Conservation (phyloP, 2,797 vertebrate genomes). For the Anguilla marmorata region DNA sequence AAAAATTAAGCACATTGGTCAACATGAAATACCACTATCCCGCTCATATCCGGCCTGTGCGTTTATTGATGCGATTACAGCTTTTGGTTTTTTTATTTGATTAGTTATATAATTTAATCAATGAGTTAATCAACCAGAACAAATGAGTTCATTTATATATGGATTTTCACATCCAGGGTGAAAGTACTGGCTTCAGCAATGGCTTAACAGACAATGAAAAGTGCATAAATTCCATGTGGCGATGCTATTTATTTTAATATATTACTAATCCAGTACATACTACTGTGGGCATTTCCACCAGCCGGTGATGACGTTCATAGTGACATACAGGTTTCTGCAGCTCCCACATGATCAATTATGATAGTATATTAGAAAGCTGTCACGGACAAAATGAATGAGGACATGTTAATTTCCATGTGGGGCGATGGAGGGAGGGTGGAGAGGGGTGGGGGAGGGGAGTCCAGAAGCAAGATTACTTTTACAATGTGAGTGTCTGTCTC, state of each 20-base stretch:
- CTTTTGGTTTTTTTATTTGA: not conserved
- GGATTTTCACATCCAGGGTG: not conserved
- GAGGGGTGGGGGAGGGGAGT: not conserved
- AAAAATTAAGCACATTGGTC: not conserved
- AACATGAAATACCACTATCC: not conserved
- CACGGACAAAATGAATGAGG: not conserved
- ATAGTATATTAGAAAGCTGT: constrained; percentile 5
- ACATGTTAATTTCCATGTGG: not conserved
- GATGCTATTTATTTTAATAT: not conserved
- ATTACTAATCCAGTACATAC: not conserved
- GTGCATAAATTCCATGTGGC: not conserved
- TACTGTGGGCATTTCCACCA: not conserved
- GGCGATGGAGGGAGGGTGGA: not conserved
- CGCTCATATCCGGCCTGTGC: not conserved
- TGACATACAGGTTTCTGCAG: not conserved
- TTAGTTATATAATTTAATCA: not conserved
- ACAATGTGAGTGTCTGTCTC: not conserved
- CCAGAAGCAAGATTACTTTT: not conserved
- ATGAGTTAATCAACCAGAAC: not conserved
- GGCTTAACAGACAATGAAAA: not conserved
- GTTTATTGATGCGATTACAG: not conserved
- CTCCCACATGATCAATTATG: not conserved
- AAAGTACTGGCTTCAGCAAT: not conserved
- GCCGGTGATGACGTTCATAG: not conserved
- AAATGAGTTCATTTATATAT: not conserved